Percentiles rank a stretch among this genome's conserved stretches.
These are phyloP conservation scores for Alosa sapidissima DNA, from an alignment of 2,797 vertebrate species.

Conservation along the genomic window DNA sequence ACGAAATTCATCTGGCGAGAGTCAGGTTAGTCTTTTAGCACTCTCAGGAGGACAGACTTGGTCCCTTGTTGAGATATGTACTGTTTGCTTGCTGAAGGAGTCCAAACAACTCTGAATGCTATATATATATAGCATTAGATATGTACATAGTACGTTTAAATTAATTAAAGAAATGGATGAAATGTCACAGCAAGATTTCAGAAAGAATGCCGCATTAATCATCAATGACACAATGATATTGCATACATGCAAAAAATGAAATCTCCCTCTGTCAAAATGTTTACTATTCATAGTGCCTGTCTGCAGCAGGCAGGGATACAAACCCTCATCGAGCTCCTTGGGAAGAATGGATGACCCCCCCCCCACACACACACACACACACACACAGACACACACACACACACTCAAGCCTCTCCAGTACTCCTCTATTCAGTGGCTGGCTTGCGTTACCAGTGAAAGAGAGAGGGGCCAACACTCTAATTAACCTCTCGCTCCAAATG, in stretches of 20 bases:
- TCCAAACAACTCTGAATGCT: too few species aligned
- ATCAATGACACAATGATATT: not conserved
- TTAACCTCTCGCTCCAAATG: not conserved
- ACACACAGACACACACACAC: not conserved
- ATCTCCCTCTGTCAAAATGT: not conserved
- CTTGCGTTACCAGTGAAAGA: not conserved
- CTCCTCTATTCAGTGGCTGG: not conserved
- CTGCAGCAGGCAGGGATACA: not conserved
- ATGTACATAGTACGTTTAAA: too few species aligned
- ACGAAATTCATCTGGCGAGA: too few species aligned
- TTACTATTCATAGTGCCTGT: not conserved
- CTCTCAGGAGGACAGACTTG: too few species aligned
- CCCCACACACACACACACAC: not conserved
- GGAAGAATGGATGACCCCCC: not conserved
- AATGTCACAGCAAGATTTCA: not conserved
- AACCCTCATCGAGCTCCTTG: not conserved
- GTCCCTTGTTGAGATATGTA: too few species aligned
- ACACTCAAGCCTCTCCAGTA: not conserved
- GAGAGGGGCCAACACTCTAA: not conserved
- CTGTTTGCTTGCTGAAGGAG: too few species aligned
- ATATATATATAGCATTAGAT: too few species aligned
- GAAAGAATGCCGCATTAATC: not conserved
- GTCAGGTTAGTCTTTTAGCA: too few species aligned
- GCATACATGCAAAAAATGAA: not conserved
- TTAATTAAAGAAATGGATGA: not conserved